These are phyloP conservation scores for Pachyseris speciosa DNA, from an alignment of 64 coral and sea anemone species.

Conservation along the genomic window DNA sequence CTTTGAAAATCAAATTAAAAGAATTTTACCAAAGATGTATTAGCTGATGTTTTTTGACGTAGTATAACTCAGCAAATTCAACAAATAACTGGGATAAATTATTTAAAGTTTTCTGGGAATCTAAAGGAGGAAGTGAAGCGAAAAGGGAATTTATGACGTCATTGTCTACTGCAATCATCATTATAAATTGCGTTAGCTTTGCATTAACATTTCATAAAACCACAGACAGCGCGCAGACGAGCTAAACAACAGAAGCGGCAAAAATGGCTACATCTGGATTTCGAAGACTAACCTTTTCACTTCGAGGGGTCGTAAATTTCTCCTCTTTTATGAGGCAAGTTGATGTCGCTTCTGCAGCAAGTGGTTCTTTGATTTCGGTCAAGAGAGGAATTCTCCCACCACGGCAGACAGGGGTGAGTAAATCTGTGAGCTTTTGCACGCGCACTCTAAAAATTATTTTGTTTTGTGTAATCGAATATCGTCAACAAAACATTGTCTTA, in stretches of 20 bases:
- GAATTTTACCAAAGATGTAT: too few relatives aligned
- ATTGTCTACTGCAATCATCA: background rate
- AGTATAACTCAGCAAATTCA: background rate
- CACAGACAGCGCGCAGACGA: background rate
- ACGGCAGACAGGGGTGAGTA: constrained; percentile 9
- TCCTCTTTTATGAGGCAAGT: background rate
- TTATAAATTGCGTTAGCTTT: constrained; percentile 33
- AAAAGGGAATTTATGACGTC: background rate
- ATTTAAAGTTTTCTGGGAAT: background rate
- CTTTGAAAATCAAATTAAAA: too few relatives aligned
- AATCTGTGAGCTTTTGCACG: background rate
- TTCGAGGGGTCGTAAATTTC: background rate
- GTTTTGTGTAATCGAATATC: too few relatives aligned
- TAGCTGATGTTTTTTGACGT: background rate
- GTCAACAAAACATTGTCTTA: too few relatives aligned
- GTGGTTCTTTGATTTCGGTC: background rate
- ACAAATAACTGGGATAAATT: background rate
- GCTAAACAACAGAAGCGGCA: background rate
- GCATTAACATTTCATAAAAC: background rate
- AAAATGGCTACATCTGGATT: constrained; percentile 35
- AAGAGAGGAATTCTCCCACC: constrained; percentile 15
- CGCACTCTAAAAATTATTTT: too few relatives aligned
- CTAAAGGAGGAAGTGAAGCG: background rate
- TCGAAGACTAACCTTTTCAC: background rate
- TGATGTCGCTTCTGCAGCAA: background rate